Evolutionary conservation across 1,140 invertebrate species (phyloP).

Genomic region (Aphelenchoides avenae): DNA sequence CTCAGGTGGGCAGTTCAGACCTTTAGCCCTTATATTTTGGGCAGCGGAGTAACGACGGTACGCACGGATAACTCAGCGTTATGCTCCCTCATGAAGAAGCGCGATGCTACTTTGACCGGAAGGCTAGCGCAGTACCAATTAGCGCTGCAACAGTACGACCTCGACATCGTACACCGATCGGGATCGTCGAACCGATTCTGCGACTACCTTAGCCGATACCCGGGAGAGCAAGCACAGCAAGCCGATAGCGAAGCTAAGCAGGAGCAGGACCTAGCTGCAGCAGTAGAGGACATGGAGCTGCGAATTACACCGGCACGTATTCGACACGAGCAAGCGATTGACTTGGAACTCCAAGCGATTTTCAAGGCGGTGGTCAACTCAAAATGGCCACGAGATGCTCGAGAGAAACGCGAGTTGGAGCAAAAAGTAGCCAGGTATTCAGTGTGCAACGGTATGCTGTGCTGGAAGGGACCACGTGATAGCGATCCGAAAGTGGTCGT

Average conservation of each 20-base stretch:
- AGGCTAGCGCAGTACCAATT: conserved; percentile 20
- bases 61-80: conserved; percentile 22
- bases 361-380: neutral
- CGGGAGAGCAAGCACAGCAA: no score
- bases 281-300: neutral
- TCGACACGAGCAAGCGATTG: neutral
- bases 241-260: neutral
- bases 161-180: conserved; percentile 14
- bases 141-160: conserved; percentile 3
- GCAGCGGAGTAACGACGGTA: conserved; percentile 16
- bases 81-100: conserved; percentile 11
- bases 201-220: conserved; percentile 20
- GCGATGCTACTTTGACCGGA: conserved; percentile 18
- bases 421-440: neutral
- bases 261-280: neutral
- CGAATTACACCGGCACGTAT: neutral
- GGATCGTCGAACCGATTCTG: conserved; percentile 8
- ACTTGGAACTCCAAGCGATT: no score
- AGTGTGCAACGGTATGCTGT: conserved; percentile 12
- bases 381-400: neutral
- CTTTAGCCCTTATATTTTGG: conserved; percentile 19
- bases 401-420: neutral
- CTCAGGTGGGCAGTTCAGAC: conserved; percentile 9
- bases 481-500: no score
- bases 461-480: neutral